A percentile compares a stretch with the other conserved stretches of the same genome.
Evolutionary conservation across 2,113 vertebrate genomes (phyloP).

Genomic region (Bagarius yarrelli): DNA sequence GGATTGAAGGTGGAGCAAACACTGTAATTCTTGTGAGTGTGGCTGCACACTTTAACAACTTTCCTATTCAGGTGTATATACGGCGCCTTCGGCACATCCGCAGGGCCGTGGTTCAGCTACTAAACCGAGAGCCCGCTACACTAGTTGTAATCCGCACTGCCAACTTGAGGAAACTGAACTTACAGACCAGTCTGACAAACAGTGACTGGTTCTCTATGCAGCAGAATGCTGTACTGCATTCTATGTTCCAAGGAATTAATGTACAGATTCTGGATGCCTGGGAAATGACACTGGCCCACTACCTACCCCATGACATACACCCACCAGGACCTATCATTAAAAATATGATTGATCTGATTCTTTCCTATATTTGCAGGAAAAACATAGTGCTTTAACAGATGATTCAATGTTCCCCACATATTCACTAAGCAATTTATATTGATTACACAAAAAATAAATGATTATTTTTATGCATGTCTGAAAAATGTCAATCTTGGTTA

Average conservation of each 20-base stretch:
- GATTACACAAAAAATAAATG: no score
- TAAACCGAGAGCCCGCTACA: constrained; percentile 86
- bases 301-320: constrained; percentile 86
- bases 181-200: constrained; percentile 88
- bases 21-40: constrained; percentile 84
- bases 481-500: no score
- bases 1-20: constrained; percentile 84
- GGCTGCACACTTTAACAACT: constrained; percentile 96
- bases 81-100: constrained; percentile 87
- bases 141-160: constrained; percentile 81
- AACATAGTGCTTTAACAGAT: constrained; percentile 36
- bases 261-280: constrained; percentile 91
- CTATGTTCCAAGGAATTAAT: constrained; percentile 87
- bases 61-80: constrained; percentile 87
- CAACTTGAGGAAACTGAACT: constrained; percentile 84
- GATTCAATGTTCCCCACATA: no score
- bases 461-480: no score
- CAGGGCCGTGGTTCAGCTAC: constrained; percentile 76
- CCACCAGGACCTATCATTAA: constrained; percentile 83
- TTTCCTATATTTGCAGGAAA: constrained; percentile 76
- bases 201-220: constrained; percentile 95
- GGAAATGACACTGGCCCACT: constrained; percentile 92
- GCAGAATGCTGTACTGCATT: constrained; percentile 81
- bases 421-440: no score
- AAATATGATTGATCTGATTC: constrained; percentile 85